These are phyloP conservation scores for Corticium candelabrum DNA, from an alignment of 37 sponge, comb jelly and placozoan species.

Conservation along the genomic window DNA sequence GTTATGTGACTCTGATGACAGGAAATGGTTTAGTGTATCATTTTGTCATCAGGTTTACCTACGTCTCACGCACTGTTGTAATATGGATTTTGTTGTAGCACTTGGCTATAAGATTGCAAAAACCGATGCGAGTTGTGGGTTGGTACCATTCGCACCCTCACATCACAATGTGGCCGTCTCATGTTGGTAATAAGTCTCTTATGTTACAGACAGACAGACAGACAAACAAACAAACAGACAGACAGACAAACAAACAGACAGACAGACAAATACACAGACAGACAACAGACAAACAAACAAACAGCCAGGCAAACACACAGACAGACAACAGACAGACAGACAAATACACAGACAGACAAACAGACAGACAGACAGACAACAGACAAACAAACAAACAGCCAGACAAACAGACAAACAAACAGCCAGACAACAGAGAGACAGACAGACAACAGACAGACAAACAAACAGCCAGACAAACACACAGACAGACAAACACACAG, in stretches of 20 bases:
- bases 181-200: slow-evolving; percentile 68
- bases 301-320: too few relatives aligned
- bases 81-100: slow-evolving; percentile 3
- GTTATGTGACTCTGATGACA: slow-evolving; percentile 1
- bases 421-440: neutral
- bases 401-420: too few relatives aligned
- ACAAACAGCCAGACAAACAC: too few relatives aligned
- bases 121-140: slow-evolving; percentile 65
- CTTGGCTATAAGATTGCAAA: slow-evolving; percentile 22
- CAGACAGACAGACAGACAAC: neutral
- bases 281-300: too few relatives aligned
- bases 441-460: neutral
- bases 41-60: neutral
- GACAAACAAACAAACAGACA: neutral
- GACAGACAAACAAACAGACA: too few relatives aligned
- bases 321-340: too few relatives aligned
- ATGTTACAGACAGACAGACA: neutral
- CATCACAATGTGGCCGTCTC: slow-evolving; percentile 95
- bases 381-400: too few relatives aligned
- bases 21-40: slow-evolving; percentile 11
- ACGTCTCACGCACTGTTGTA: neutral
- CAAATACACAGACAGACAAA: too few relatives aligned
- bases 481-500: too few relatives aligned
- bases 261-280: too few relatives aligned
- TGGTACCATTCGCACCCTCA: slow-evolving; percentile 97